Evolutionary conservation across 2,888 invertebrate genomes (phyloP).

Genomic region (Ditylenchus weischeri): DNA sequence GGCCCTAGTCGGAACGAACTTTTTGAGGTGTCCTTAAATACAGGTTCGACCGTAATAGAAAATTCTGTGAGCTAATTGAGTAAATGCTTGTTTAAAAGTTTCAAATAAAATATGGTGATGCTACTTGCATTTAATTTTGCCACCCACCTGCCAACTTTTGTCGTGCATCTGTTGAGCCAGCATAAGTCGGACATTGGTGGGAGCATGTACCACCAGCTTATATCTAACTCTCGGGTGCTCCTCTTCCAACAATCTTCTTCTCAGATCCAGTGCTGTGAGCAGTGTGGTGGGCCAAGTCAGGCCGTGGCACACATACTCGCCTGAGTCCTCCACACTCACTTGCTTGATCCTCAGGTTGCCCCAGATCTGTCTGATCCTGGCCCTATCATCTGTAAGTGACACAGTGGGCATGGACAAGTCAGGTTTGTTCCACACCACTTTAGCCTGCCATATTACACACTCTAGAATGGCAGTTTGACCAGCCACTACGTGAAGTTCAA

Average conservation of each 20-base stretch:
- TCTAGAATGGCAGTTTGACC: conserved; percentile 49
- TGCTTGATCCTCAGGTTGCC: conserved; percentile 46
- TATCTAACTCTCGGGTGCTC: conserved; percentile 40
- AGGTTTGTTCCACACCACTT: conserved; percentile 37
- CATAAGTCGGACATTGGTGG: conserved; percentile 43
- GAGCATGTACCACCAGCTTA: conserved; percentile 48
- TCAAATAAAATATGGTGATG: too few relatives aligned
- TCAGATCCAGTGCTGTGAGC: conserved; percentile 28
- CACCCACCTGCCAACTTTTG: conserved; percentile 37
- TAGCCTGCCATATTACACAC: conserved; percentile 51
- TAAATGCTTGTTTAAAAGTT: too few relatives aligned
- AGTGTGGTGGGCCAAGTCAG: conserved; percentile 7
- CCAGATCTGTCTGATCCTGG: conserved; percentile 48
- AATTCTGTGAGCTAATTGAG: background rate
- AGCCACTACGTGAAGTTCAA: conserved; percentile 42
- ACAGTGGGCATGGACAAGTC: conserved; percentile 41
- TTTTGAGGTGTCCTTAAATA: too few relatives aligned
- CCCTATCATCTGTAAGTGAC: conserved; percentile 40
- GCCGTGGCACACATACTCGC: conserved; percentile 43
- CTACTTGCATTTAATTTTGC: too few relatives aligned
- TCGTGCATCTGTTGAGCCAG: conserved; percentile 25
- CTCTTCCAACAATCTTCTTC: background rate
- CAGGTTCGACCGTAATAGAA: conserved; percentile 25
- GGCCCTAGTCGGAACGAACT: too few relatives aligned
- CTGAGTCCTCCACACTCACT: conserved; percentile 29